A percentile compares a stretch with the other conserved stretches of the same genome.
These are phyloP conservation scores for Opisthocomus hoazin DNA, from an alignment of 2,113 vertebrate species.

Conservation along the genomic window DNA sequence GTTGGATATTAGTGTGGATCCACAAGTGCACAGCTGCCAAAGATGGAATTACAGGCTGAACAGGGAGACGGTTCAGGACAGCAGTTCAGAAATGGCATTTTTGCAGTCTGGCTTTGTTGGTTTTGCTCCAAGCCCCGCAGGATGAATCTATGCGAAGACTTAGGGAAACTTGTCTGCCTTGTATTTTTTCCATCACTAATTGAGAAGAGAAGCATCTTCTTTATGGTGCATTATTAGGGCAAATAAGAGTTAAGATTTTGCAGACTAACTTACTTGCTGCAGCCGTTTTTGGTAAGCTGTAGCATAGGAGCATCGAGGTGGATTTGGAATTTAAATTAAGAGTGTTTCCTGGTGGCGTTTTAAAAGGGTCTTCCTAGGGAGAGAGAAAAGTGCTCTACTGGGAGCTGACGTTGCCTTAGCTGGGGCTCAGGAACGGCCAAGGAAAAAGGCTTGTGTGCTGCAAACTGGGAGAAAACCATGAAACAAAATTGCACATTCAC, in stretches of 20 bases:
- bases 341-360: not conserved
- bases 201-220: not conserved
- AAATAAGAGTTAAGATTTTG: not conserved
- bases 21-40: conserved; percentile 13
- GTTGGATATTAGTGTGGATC: not conserved
- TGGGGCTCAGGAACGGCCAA: not conserved
- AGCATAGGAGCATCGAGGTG: not conserved
- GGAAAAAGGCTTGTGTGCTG: not conserved
- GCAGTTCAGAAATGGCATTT: not conserved
- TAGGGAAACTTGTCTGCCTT: not conserved
- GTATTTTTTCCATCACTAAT: not conserved
- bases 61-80: not conserved
- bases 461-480: not conserved
- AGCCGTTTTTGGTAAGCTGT: not conserved
- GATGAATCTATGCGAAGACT: not conserved
- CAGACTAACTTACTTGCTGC: not conserved
- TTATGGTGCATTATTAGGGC: not conserved
- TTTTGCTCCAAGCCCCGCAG: not conserved
- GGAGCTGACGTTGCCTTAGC: not conserved
- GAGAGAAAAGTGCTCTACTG: not conserved
- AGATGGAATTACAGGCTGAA: conserved; percentile 18
- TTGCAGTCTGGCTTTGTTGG: not conserved
- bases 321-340: not conserved
- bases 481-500: not conserved
- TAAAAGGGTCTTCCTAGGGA: not conserved